A percentile compares a stretch with the other conserved stretches of the same genome.
Conservation (phyloP, 2,888 invertebrate species). For the Drosophila tanythrix region DNA sequence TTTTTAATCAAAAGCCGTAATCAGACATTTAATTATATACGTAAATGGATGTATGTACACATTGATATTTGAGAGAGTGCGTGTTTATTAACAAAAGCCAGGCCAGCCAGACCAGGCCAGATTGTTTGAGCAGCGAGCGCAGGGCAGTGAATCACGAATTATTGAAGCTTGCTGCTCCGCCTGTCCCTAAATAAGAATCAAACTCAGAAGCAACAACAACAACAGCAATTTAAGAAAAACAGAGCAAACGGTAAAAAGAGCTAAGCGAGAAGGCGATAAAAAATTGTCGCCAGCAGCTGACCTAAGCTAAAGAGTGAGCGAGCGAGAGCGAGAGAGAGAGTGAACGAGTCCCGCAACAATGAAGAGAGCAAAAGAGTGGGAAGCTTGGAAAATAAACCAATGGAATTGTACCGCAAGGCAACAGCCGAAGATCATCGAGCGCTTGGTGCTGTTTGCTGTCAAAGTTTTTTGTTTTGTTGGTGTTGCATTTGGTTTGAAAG, state of each 20-base stretch:
- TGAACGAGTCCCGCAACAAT: neutral
- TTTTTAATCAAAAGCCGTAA: too few relatives aligned
- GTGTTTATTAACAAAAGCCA: constrained; percentile 35
- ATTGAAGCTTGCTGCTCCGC: constrained; percentile 60
- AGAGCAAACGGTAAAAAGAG: constrained; percentile 31
- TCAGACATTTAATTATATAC: neutral
- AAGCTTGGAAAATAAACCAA: constrained; percentile 6
- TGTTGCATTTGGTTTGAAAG: neutral
- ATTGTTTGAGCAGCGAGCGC: constrained; percentile 19
- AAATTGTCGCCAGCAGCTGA: constrained; percentile 22
- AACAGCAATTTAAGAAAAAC: constrained; percentile 33
- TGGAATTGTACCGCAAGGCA: constrained; percentile 28
- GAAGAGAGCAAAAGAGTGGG: neutral
- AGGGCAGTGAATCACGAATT: constrained; percentile 73
- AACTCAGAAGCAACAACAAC: constrained; percentile 16
- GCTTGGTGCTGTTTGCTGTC: neutral
- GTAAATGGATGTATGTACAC: neutral
- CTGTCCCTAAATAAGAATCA: constrained; percentile 54
- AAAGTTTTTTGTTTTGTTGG: neutral
- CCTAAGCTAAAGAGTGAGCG: neutral
- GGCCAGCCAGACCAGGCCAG: constrained; percentile 8
- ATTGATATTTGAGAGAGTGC: neutral
- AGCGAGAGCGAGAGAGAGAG: too few relatives aligned
- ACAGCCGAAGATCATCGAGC: neutral
- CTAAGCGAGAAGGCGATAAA: constrained; percentile 16